Evolutionary conservation across 1,140 invertebrate genomes (phyloP).

Genomic region (Drosophila obscura): DNA sequence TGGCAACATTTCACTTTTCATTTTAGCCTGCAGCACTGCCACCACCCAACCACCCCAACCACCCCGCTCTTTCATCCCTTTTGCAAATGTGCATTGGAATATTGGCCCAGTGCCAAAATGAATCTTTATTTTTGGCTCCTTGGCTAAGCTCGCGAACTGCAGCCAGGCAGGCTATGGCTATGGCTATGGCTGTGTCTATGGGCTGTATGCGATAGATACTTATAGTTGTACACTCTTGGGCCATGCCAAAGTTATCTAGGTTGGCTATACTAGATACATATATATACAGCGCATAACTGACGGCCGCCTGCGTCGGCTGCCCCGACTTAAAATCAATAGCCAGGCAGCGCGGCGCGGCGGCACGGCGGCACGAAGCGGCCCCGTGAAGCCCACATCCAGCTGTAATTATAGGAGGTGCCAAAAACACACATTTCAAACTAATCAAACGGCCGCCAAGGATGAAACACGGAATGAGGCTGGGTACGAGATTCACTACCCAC

Average conservation of each 20-base stretch:
- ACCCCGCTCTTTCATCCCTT: slow-evolving; percentile 10
- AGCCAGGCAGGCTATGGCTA: slow-evolving; percentile 42
- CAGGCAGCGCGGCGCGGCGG: background rate
- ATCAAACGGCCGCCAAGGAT: slow-evolving; percentile 35
- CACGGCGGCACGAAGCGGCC: slow-evolving; percentile 32
- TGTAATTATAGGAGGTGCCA: slow-evolving; percentile 53
- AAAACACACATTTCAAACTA: slow-evolving; percentile 49
- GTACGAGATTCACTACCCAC: background rate
- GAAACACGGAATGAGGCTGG: background rate
- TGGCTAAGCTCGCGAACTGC: slow-evolving; percentile 70
- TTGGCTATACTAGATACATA: slow-evolving; percentile 48
- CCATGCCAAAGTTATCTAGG: slow-evolving; percentile 54
- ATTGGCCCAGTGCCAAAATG: slow-evolving; percentile 62
- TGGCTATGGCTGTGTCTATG: slow-evolving; percentile 4
- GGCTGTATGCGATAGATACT: slow-evolving; percentile 25
- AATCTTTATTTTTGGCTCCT: slow-evolving; percentile 79
- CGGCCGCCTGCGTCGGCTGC: background rate
- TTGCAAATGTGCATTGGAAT: slow-evolving; percentile 54
- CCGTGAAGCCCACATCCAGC: slow-evolving; percentile 34
- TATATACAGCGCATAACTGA: slow-evolving; percentile 1
- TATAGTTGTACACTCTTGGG: slow-evolving; percentile 22
- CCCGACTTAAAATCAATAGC: slow-evolving; percentile 45
- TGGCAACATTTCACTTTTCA: slow-evolving; percentile 62
- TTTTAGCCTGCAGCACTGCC: slow-evolving; percentile 23
- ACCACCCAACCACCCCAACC: background rate